phyloP scores from a whole-genome alignment of 2,113 vertebrate genomes.

The Sylvietta virens region DNA sequence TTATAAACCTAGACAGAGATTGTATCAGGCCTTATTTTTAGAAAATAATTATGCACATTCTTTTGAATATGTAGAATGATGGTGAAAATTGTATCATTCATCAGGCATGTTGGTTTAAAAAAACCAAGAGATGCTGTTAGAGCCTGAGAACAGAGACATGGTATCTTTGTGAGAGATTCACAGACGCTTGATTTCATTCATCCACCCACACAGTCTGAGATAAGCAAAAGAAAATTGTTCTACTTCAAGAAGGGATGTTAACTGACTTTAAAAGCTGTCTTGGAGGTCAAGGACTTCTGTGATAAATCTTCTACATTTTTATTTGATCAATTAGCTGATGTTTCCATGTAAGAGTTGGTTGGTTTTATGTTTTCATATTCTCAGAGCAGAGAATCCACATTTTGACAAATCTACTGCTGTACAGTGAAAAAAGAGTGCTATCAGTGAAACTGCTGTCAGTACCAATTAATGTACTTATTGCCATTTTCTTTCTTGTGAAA shows the following conservation, averaged over 20 bases:
- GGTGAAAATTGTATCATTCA: slow-evolving; percentile 12
- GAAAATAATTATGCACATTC: slow-evolving; percentile 33
- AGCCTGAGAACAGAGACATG: not conserved
- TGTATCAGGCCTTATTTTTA: not conserved
- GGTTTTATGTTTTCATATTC: not conserved
- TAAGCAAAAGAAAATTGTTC: not conserved
- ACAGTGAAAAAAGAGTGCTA: not conserved
- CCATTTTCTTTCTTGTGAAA: slow-evolving; percentile 2
- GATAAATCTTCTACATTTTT: not conserved
- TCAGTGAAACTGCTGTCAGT: not conserved
- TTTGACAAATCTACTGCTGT: not conserved
- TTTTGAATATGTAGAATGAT: slow-evolving; percentile 10
- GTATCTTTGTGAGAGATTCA: not conserved
- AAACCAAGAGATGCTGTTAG: not conserved
- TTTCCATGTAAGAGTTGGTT: not conserved
- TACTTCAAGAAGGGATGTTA: slow-evolving; percentile 5
- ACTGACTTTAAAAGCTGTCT: slow-evolving; percentile 8
- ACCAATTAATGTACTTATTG: not conserved
- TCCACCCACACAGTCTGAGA: slow-evolving; percentile 1
- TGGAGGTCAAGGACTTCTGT: slow-evolving; percentile 1
- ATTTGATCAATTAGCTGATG: not conserved
- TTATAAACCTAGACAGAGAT: slow-evolving; percentile 9
- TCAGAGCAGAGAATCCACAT: not conserved
- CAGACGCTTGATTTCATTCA: slow-evolving; percentile 28
- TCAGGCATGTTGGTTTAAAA: slow-evolving; percentile 3